phyloP scores from a whole-genome alignment of 1,140 invertebrate genomes.

The Ditylenchus dipsaci region DNA sequence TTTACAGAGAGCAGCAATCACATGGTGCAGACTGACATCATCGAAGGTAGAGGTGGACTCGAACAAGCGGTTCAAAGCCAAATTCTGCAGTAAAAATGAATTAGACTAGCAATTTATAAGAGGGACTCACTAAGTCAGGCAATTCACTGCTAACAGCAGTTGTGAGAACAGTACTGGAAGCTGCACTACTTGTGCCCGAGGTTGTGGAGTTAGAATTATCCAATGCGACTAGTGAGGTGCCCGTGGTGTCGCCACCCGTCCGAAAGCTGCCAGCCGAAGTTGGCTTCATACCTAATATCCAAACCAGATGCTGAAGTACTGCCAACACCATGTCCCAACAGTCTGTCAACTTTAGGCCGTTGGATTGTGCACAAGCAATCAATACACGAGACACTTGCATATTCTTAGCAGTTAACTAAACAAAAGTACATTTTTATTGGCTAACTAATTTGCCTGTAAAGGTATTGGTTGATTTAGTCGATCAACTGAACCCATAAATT shows the following conservation, averaged over 20 bases:
- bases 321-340: conserved; percentile 93
- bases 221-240: background rate
- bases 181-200: conserved; percentile 64
- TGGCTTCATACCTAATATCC: conserved; percentile 87
- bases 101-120: background rate
- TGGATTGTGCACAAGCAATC: conserved; percentile 79
- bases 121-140: conserved; percentile 65
- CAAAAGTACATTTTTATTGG: too few relatives aligned
- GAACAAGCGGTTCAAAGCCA: conserved; percentile 62
- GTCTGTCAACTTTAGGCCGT: conserved; percentile 82
- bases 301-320: conserved; percentile 86
- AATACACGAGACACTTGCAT: conserved; percentile 88
- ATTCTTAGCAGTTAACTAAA: conserved; percentile 84
- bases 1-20: conserved; percentile 93
- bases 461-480: too few relatives aligned
- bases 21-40: conserved; percentile 87
- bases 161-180: conserved; percentile 80
- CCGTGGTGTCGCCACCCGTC: conserved; percentile 23
- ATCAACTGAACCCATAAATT: too few relatives aligned
- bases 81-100: conserved; percentile 26
- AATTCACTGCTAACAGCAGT: conserved; percentile 91
- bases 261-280: conserved; percentile 42
- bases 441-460: too few relatives aligned
- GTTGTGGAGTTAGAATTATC: conserved; percentile 39
- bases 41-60: conserved; percentile 64